A percentile compares a stretch with the other conserved stretches of the same genome.
phyloP scores from a whole-genome alignment of 2,113 vertebrate species.

The Trinectes maculatus region DNA sequence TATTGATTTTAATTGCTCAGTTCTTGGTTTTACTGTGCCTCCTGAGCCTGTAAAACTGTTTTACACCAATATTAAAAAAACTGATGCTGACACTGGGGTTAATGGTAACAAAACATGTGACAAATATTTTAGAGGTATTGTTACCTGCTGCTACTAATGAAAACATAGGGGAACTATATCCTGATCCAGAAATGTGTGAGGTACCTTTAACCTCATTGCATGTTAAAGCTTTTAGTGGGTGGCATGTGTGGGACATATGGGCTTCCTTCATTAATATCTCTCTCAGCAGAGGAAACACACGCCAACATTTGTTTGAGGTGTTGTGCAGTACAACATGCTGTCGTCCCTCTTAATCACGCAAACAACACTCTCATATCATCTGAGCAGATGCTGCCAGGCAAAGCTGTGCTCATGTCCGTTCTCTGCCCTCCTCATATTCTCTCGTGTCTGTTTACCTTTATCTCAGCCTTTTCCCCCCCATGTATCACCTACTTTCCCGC shows the following conservation, averaged over 20 bases:
- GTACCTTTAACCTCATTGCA: background rate
- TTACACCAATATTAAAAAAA: too few species aligned
- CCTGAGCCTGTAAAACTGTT: too few species aligned
- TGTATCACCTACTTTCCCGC: too few species aligned
- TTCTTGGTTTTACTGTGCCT: too few species aligned
- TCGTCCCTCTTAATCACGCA: slow-evolving; percentile 30
- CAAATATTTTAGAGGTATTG: too few species aligned
- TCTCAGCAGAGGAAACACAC: slow-evolving; percentile 16
- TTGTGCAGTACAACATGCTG: background rate
- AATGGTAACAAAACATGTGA: too few species aligned
- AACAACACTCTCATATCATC: background rate
- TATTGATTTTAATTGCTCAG: too few species aligned
- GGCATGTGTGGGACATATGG: slow-evolving; percentile 46
- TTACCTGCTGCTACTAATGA: background rate
- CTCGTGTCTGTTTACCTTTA: background rate
- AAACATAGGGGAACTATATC: background rate
- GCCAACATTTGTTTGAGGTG: slow-evolving; percentile 30
- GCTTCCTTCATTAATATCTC: slow-evolving; percentile 33
- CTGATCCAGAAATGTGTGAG: background rate
- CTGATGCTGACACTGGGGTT: too few species aligned
- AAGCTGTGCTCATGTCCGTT: background rate
- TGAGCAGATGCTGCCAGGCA: slow-evolving; percentile 45
- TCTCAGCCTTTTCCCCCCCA: background rate
- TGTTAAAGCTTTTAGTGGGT: slow-evolving; percentile 14
- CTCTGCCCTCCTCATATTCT: background rate